phyloP scores from a whole-genome alignment of 64 coral and sea anemone species.

The Pocillopora verrucosa region DNA sequence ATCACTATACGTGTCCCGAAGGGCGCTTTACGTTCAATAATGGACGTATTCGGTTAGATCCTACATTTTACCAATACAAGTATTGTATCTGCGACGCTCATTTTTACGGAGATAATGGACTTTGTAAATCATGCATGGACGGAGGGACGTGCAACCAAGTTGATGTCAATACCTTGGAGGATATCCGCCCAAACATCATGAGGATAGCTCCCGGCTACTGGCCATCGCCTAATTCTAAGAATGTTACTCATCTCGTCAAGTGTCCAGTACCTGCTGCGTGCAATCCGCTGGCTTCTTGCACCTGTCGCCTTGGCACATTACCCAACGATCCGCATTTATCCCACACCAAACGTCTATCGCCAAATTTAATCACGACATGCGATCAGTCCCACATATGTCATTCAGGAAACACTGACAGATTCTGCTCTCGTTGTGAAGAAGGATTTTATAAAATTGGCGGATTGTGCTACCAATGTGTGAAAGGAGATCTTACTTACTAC shows the following conservation, averaged over 20 bases:
- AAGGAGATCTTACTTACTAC: background rate
- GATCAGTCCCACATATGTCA: background rate
- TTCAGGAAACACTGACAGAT: constrained; percentile 7
- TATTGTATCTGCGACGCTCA: constrained; percentile 32
- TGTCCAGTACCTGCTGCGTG: background rate
- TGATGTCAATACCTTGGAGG: background rate
- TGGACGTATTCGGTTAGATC: constrained; percentile 17
- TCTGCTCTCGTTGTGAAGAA: background rate
- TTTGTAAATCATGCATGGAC: constrained; percentile 20
- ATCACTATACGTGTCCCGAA: constrained; percentile 41
- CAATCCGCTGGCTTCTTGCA: background rate
- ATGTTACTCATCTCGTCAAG: constrained; percentile 27
- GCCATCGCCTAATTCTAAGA: constrained; percentile 41
- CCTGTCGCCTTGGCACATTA: background rate
- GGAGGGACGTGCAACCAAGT: constrained; percentile 4
- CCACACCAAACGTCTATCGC: background rate
- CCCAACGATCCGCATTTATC: background rate
- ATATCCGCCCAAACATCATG: constrained; percentile 16
- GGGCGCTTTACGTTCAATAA: constrained; percentile 23
- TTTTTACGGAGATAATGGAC: constrained; percentile 27
- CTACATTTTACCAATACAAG: constrained; percentile 34
- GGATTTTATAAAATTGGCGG: constrained; percentile 9
- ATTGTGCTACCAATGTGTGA: background rate
- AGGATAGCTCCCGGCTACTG: constrained; percentile 21
- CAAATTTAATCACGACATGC: background rate